These are phyloP conservation scores for Acronicta alni DNA, from an alignment of 2,888 invertebrate genomes.

Conservation along the genomic window DNA sequence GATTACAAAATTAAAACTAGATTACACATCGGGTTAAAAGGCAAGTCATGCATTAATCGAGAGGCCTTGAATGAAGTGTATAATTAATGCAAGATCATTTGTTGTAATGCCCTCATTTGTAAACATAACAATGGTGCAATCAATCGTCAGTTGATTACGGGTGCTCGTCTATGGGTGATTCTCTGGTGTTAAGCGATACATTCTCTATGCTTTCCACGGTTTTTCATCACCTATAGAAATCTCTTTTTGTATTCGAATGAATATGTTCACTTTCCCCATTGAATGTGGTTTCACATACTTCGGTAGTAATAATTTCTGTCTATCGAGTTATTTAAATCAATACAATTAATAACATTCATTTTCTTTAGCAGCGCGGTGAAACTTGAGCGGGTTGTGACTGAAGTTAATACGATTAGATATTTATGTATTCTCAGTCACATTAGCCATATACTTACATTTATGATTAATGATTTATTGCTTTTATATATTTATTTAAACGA, in stretches of 20 bases:
- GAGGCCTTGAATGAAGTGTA: slow-evolving; percentile 49
- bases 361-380: slow-evolving; percentile 33
- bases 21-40: slow-evolving; percentile 53
- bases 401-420: slow-evolving; percentile 44
- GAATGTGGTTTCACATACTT: slow-evolving; percentile 53
- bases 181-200: slow-evolving; percentile 21
- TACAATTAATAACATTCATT: slow-evolving; percentile 47
- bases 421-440: slow-evolving; percentile 36
- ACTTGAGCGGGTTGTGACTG: slow-evolving; percentile 30
- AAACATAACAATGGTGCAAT: slow-evolving; percentile 51
- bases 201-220: slow-evolving; percentile 56
- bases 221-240: slow-evolving; percentile 54
- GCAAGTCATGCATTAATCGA: slow-evolving; percentile 51
- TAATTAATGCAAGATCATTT: slow-evolving; percentile 51
- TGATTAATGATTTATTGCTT: no score
- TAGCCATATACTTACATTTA: slow-evolving; percentile 15
- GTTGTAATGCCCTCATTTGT: slow-evolving; percentile 44
- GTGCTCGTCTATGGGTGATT: slow-evolving; percentile 41
- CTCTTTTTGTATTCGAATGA: slow-evolving; percentile 56
- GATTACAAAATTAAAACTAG: slow-evolving; percentile 56
- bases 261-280: slow-evolving; percentile 65
- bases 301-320: slow-evolving; percentile 30
- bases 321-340: slow-evolving; percentile 41
- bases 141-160: slow-evolving; percentile 45
- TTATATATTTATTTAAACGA: no score